Evolutionary conservation across 1,140 invertebrate species (phyloP).

Genomic region (Lanistes nyassanus): DNA sequence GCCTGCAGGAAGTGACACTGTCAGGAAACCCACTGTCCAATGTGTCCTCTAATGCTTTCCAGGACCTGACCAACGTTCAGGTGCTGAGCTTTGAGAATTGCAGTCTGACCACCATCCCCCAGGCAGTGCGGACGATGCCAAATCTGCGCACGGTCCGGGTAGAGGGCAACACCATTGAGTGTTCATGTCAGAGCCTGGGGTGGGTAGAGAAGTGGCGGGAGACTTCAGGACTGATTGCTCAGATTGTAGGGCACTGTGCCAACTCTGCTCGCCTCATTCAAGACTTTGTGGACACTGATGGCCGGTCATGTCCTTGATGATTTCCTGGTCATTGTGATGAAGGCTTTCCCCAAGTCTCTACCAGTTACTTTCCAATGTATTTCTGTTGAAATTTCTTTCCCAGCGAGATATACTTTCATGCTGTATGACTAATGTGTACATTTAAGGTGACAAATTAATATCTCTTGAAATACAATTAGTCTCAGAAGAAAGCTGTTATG

Average conservation of each 20-base stretch:
- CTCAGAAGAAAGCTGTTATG: too few species aligned
- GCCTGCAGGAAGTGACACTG: constrained; percentile 14
- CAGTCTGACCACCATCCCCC: constrained; percentile 1
- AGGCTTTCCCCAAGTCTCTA: too few species aligned
- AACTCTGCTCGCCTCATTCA: neutral
- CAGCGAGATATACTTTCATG: too few species aligned
- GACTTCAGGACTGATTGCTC: constrained; percentile 16
- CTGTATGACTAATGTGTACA: too few species aligned
- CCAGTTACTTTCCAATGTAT: too few species aligned
- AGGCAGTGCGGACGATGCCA: constrained; percentile 12
- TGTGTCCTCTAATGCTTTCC: constrained; percentile 16
- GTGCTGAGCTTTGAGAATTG: constrained; percentile 17
- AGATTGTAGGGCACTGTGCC: constrained; percentile 16
- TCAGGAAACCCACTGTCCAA: constrained; percentile 23
- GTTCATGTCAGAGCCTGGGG: constrained; percentile 22
- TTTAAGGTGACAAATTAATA: too few species aligned
- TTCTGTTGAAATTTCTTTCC: too few species aligned
- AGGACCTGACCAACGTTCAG: constrained; percentile 8
- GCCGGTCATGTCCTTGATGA: neutral
- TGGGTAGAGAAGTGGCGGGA: constrained; percentile 25
- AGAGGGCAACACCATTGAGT: constrained; percentile 15
- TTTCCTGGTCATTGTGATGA: too few species aligned
- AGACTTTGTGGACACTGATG: constrained; percentile 18
- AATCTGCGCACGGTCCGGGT: constrained; percentile 16
- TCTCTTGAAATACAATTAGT: too few species aligned